A percentile compares a stretch with the other conserved stretches of the same genome.
Conservation (phyloP, 2,888 invertebrate species). For the Calameuta idolon region DNA sequence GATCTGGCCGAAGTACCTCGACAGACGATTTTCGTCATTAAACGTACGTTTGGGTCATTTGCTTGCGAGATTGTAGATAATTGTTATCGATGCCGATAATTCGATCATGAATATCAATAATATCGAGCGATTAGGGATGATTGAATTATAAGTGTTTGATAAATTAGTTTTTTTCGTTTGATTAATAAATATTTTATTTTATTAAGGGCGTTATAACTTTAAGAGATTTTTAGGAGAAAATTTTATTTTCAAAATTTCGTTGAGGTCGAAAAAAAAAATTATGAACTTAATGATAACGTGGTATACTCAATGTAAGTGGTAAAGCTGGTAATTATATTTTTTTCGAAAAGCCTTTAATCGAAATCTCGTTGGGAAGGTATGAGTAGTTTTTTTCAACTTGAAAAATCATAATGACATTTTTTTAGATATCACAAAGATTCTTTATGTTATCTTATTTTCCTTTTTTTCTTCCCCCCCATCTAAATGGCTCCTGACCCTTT, state of each 20-base stretch:
- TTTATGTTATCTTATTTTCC: not conserved
- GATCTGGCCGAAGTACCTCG: not conserved
- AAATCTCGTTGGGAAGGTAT: not conserved
- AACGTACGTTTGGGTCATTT: no score
- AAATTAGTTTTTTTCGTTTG: not conserved
- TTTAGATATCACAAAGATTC: not conserved
- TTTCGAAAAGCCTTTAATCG: not conserved
- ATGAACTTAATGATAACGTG: not conserved
- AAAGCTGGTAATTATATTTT: not conserved
- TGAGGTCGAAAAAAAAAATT: not conserved
- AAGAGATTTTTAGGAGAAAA: no score
- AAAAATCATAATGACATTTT: not conserved
- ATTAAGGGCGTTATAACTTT: no score
- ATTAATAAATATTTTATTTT: not conserved
- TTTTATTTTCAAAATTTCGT: not conserved
- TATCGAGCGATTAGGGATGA: not conserved
- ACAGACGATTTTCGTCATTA: not conserved
- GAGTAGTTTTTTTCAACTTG: not conserved
- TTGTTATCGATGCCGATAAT: not conserved
- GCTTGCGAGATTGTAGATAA: not conserved
- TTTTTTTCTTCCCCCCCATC: not conserved
- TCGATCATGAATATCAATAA: not conserved
- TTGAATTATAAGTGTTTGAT: not conserved
- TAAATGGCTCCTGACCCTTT: not conserved
- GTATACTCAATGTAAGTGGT: no score